Base-by-base conservation (phyloP, 1,140 invertebrate genomes). In the Drosophila funebris region DNA sequence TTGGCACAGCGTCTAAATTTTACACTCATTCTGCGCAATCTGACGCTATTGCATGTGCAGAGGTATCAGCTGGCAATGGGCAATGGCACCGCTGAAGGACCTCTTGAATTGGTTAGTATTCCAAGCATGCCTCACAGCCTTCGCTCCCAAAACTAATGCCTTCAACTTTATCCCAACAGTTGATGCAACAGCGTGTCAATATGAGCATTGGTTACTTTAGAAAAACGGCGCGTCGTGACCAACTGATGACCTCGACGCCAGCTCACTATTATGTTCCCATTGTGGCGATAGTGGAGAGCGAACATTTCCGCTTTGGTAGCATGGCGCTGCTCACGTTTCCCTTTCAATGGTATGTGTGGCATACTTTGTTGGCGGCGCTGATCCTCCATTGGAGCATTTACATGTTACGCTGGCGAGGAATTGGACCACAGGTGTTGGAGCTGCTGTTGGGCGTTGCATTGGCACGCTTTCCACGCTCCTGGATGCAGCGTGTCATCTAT, bases 131-230 rank as follows among this genome's bases (percentile, higher is more conserved):
- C n/a, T n/a, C n/a, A n/a, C n/a, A n/a, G n/a, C 4, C 0, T 6
- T 18, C 9, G 13, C n/a, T n/a, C 24, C 5, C 18, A 11, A 5
- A 27, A 0, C 36, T n/a, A 4, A 3, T 13, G n/a, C 5, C 31
- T 11, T 6, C 52, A 33, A 27, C 3, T 52, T 0, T 20, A 11
- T 54, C 33, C 31, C 14, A 24, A 4, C 13, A 83, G 80, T 33
- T 85, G 0, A 41, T 50, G 3, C n/a, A 62, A 6, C 62, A 43
- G 3, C 48, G n/a, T 3, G 70, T 46, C n/a, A 85, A 85, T 33
- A n/a, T 87, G 5, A 88, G 78, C 54, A 16, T 87, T 22, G 82
- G 82, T 1, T 76, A 78, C 14, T 87, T 87, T n/a, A 67, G 83
- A 0, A 70, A 24, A 11, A 76, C 82, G 5, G 60, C 64, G 0